Percentiles rank a stretch among this genome's conserved stretches.
Evolutionary conservation across 2,797 vertebrate genomes (phyloP).

Genomic region (Australoheros facetus): DNA sequence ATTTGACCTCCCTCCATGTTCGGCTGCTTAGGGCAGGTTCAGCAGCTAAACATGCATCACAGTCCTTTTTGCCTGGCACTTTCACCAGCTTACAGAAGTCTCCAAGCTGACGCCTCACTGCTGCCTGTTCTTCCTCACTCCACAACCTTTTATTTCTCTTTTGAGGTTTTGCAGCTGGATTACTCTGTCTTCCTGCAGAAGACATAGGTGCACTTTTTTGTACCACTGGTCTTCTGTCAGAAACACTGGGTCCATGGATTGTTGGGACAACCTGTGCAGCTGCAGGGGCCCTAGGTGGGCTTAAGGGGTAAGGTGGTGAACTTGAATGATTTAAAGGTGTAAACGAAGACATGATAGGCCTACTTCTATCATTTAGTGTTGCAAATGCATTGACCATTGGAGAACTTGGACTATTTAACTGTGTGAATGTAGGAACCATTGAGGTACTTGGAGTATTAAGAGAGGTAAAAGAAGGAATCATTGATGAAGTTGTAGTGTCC

Average conservation of each 20-base stretch:
- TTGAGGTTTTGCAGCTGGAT: slow-evolving; percentile 51
- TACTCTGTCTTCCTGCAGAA: slow-evolving; percentile 3
- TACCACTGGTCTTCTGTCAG: slow-evolving; percentile 24
- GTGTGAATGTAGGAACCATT: slow-evolving; percentile 67
- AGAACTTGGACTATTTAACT: slow-evolving; percentile 57
- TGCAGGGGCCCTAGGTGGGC: slow-evolving; percentile 20
- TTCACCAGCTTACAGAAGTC: slow-evolving; percentile 73
- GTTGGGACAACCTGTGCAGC: slow-evolving; percentile 71
- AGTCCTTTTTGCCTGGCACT: slow-evolving; percentile 78
- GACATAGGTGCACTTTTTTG: slow-evolving; percentile 23
- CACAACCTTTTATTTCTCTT: slow-evolving; percentile 75
- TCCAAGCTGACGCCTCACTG: slow-evolving; percentile 73
- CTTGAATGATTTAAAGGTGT: slow-evolving; percentile 62
- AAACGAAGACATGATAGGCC: slow-evolving; percentile 65
- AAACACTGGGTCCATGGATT: slow-evolving; percentile 41
- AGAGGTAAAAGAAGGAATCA: slow-evolving; percentile 60
- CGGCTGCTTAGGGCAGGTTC: slow-evolving; percentile 73
- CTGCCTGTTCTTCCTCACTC: slow-evolving; percentile 74
- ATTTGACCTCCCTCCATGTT: slow-evolving; percentile 78
- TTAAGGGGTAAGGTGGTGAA: slow-evolving; percentile 46
- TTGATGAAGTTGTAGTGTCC: slow-evolving; percentile 46
- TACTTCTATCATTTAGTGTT: slow-evolving; percentile 52
- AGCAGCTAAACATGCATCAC: slow-evolving; percentile 74
- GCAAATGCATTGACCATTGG: slow-evolving; percentile 58
- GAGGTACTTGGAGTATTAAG: slow-evolving; percentile 66